These are phyloP conservation scores for Eutrigla gurnardus DNA, from an alignment of 2,797 vertebrate species.

Conservation along the genomic window DNA sequence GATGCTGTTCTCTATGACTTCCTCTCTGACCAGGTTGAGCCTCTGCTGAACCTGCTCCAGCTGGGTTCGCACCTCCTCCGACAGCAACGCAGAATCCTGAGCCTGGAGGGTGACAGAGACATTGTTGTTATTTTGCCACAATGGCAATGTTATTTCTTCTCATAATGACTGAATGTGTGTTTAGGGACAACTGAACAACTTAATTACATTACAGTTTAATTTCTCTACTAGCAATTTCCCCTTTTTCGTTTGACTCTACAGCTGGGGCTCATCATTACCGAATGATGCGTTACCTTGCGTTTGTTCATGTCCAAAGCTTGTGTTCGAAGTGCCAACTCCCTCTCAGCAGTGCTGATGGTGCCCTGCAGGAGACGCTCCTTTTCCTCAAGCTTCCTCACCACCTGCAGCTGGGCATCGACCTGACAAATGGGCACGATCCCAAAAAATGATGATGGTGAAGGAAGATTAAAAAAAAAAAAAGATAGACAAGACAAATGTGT, in stretches of 20 bases:
- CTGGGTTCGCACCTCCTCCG: slow-evolving; percentile 91
- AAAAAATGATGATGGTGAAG: not conserved
- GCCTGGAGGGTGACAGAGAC: slow-evolving; percentile 76
- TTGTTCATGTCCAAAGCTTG: slow-evolving; percentile 99
- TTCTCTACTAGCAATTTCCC: not conserved
- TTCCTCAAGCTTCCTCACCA: slow-evolving; percentile 96
- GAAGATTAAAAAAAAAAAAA: not conserved
- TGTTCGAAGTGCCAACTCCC: slow-evolving; percentile 91
- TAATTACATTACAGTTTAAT: not conserved
- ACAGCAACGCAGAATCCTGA: slow-evolving; percentile 91
- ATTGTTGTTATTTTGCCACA: not conserved
- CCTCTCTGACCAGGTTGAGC: slow-evolving; percentile 91
- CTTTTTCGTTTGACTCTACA: not conserved
- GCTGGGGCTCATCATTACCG: rapidly evolving
- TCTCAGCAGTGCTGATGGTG: slow-evolving; percentile 94
- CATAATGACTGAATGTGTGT: not conserved
- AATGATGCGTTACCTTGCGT: slow-evolving; percentile 87
- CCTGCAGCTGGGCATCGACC: slow-evolving; percentile 97
- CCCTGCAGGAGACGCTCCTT: slow-evolving; percentile 97
- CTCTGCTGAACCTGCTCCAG: slow-evolving; percentile 94
- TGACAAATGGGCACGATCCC: slow-evolving; percentile 55
- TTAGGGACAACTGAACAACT: not conserved
- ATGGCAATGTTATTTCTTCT: not conserved
- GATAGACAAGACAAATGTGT: not conserved
- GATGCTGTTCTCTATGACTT: slow-evolving; percentile 96